Base-by-base conservation (phyloP, 2,113 vertebrate species). In the Geothlypis trichas region DNA sequence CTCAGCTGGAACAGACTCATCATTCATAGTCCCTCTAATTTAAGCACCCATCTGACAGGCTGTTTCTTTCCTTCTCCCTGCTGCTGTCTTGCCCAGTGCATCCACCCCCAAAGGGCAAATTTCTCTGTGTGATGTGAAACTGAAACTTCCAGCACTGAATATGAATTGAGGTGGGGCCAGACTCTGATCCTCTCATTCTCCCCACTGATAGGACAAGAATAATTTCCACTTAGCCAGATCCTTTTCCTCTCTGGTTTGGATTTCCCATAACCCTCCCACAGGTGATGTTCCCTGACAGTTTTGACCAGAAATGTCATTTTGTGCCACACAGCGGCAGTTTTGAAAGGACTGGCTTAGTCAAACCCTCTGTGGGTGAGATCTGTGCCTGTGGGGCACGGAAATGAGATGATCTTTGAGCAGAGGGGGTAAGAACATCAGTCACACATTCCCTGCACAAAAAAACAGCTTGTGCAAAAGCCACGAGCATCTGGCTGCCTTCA, bases 21-120 rank as follows among this genome's bases (percentile, higher is more conserved):
- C 77, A 68, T 76, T 94, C 93, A 95, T 68, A 57, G 84, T 93
- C 68, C n/a, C 20, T 68, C 90, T 93, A 63, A 88, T 92, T 90
- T 69, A 93, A 84, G 93, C 93, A 68, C 33, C 37, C 75, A 68
- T 68, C 80, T 80, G 89, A 91, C 77, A 78, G 61, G 72, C 90
- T 80, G 67, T 35, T 82, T 59, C 85, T 93, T 84, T 66, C 69
- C 87, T 68, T 28, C 24, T 67, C 69, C 58, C 3, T 1, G 35
- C 81, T 76, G 82, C 52, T 84, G 61, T 12, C 59, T 66, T 31
- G 39, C 54, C 19, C n/a, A 58, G 69, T 33, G n/a, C 41, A 28
- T 63, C 82, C 73, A 55, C 71, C 67, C 84, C 55, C 72, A 47
- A 49, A 73, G 58, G 61, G 49, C 92, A 90, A 65, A 54, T 55